Evolutionary conservation across 2,113 vertebrate genomes (phyloP).

Genomic region (Serinus canaria): DNA sequence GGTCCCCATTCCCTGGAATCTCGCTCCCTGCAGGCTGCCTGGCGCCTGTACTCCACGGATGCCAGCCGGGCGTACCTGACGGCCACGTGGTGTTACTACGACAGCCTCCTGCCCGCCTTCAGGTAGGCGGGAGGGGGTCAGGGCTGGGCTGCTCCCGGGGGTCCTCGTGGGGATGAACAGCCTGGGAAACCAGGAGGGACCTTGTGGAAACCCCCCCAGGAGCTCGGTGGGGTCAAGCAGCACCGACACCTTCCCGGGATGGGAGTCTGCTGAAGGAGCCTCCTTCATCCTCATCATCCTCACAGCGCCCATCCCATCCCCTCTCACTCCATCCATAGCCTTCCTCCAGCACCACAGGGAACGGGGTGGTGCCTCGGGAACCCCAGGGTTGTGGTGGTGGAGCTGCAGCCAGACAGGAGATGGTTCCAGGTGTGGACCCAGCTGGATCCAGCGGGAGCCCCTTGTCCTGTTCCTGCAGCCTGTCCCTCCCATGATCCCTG

Average conservation of each 20-base stretch:
- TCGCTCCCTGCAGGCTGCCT: slow-evolving; percentile 82
- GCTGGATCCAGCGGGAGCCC: rapidly evolving
- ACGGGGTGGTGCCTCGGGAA: rapidly evolving
- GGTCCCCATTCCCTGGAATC: not conserved
- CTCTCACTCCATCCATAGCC: not conserved
- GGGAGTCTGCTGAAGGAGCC: not conserved
- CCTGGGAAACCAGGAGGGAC: rapidly evolving
- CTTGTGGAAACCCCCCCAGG: rapidly evolving
- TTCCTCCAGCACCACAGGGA: not conserved
- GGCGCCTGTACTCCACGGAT: slow-evolving; percentile 96
- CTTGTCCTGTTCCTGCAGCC: rapidly evolving
- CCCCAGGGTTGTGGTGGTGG: rapidly evolving
- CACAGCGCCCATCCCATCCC: not conserved
- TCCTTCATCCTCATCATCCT: not conserved
- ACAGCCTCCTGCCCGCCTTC: slow-evolving; percentile 95
- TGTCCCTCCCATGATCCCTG: rapidly evolving
- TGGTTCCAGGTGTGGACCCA: rapidly evolving
- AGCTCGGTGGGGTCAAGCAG: not conserved
- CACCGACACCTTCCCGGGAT: rapidly evolving
- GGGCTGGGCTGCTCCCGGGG: not conserved
- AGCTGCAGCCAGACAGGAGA: not conserved
- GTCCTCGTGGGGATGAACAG: rapidly evolving
- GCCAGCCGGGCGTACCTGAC: slow-evolving; percentile 87
- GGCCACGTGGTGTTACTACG: slow-evolving; percentile 98
- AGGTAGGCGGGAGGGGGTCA: slow-evolving; percentile 73